Conservation (phyloP, 2,888 invertebrate species). For the Parascotia fuliginaria region DNA sequence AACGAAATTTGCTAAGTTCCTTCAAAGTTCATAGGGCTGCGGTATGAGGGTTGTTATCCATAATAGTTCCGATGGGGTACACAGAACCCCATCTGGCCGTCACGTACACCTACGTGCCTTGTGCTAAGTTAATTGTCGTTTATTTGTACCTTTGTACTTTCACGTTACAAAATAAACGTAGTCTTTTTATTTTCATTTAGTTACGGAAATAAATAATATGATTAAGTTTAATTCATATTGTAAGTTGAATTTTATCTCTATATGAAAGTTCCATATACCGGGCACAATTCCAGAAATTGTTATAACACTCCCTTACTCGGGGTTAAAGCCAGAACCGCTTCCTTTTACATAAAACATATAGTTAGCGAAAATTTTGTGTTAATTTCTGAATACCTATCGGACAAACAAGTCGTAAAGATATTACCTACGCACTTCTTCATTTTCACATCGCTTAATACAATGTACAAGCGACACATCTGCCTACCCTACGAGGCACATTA, state of each 20-base stretch:
- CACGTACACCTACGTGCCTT: slow-evolving; percentile 41
- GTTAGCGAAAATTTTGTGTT: no score
- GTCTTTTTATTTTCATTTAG: neutral
- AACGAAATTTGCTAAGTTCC: slow-evolving; percentile 32
- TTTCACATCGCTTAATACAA: neutral
- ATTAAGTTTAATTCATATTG: no score
- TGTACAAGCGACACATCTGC: neutral
- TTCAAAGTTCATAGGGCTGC: slow-evolving; percentile 18
- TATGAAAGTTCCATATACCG: no score
- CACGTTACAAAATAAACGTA: neutral
- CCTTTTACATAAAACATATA: no score
- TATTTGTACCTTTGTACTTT: slow-evolving; percentile 22
- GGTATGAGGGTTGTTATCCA: slow-evolving; percentile 12
- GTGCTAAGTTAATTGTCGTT: slow-evolving; percentile 42
- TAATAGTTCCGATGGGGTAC: slow-evolving; percentile 19
- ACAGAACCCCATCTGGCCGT: slow-evolving; percentile 26
- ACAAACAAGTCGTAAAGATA: no score
- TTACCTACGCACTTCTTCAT: neutral
- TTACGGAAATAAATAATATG: no score
- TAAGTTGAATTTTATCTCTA: no score
- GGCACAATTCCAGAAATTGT: no score
- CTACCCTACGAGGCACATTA: slow-evolving; percentile 40
- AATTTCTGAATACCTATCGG: no score
- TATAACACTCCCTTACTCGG: no score
- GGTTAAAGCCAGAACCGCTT: no score